phyloP scores from a whole-genome alignment of 1,140 invertebrate genomes.

The Phocides pigmalion region DNA sequence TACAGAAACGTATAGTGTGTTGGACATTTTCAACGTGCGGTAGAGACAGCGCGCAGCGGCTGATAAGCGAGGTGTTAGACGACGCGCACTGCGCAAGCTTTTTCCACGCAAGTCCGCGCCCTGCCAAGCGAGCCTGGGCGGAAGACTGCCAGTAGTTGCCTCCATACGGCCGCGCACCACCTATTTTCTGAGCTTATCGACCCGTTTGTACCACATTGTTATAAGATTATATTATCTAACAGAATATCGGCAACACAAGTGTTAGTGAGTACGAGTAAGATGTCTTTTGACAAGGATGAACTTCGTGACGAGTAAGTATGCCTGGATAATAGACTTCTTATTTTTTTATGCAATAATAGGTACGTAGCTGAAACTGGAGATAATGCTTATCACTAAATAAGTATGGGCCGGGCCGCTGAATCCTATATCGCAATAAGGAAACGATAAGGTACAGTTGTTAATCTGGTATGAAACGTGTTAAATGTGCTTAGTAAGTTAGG shows the following conservation, averaged over 20 bases:
- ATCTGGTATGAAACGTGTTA: background rate
- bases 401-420: background rate
- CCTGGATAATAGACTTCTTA: background rate
- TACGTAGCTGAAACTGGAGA: background rate
- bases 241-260: slow-evolving; percentile 42
- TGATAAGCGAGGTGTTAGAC: slow-evolving; percentile 6
- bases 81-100: slow-evolving; percentile 55
- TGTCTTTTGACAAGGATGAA: slow-evolving; percentile 80
- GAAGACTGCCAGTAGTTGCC: slow-evolving; percentile 51
- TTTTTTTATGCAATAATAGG: background rate
- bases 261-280: slow-evolving; percentile 52
- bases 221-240: slow-evolving; percentile 43
- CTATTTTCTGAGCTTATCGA: slow-evolving; percentile 61
- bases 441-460: background rate
- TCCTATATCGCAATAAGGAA: background rate
- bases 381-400: slow-evolving; percentile 7
- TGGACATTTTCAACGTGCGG: too few species aligned
- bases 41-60: background rate
- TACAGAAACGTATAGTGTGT: too few species aligned
- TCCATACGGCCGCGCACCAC: slow-evolving; percentile 56
- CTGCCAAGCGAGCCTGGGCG: slow-evolving; percentile 50
- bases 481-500: background rate
- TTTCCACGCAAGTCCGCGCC: slow-evolving; percentile 59
- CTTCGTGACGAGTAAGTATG: slow-evolving; percentile 78
- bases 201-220: slow-evolving; percentile 50